Base-by-base conservation (phyloP, 2,113 vertebrate genomes). In the Chitala chitala region DNA sequence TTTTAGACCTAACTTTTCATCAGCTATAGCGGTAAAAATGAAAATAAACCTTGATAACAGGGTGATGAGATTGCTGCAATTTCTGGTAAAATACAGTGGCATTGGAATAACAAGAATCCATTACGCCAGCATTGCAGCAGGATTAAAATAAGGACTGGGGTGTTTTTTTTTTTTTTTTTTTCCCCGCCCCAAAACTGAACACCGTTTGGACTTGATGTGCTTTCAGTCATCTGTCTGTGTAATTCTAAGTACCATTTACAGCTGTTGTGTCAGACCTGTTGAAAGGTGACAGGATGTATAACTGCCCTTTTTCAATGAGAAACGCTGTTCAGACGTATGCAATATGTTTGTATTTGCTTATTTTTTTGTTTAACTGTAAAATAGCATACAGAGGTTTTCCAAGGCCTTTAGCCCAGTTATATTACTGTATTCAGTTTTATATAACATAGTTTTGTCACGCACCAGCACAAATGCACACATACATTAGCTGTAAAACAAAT, bases 401-500 rank as follows among this genome's bases (percentile, higher is more conserved):
- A 53, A 29, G n/a, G 33, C 51, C 59, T 20, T 15, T 50, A 53
- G 38, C 17, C 22, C 56, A 72, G 64, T 70, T 63, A 79, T 77
- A 69, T 69, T 77, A 84, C 66, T 77, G 53, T 82, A 77, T 81
- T 75, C 63, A 74, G 80, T 85, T 89, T 44, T 87, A 78, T 65
- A 81, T 84, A 84, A 82, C 50, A 63, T 80, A 76, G 40, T 82
- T 75, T 81, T 84, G 85, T 36, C 75, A 66, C 80, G 59, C 75
- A 75, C 77, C 79, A 2, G 46, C 38, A 40, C 22, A 65, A 50
- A 64, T 63, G 42, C n/a, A 50, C 42, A 65, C 15, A 65, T 80
- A 79, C 82, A 78, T 83, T 79, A 13, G 80, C 38, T 64, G 84
- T 83, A 84, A 85, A 85, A 87, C 83, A 78, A 82, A 69, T 74